Evolutionary conservation across 2,113 vertebrate species (phyloP), one percentile per base, ranked within the genome.

Genomic region (Fulica atra): DNA sequence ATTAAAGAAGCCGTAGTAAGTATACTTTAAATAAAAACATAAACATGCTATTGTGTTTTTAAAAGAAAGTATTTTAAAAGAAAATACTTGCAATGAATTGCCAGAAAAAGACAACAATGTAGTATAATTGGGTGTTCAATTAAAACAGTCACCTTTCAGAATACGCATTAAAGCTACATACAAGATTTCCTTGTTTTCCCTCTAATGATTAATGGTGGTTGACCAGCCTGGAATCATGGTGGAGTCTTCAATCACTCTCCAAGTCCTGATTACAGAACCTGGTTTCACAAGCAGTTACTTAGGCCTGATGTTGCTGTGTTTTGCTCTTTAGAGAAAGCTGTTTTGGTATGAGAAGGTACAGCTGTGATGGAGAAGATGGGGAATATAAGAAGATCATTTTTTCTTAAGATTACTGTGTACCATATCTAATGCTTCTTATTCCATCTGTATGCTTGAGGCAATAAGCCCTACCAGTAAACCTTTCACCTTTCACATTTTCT

Each of bases 401-500:
- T 92, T 33, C 48, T 82, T 56, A 71, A 79, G 65, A 95, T 90
- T 94, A 94, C 79, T 88, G 14, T 69, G 26, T 92, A 79, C 66
- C 64, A 21, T 38, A 89, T 65, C 53, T 77, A 82, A 95, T 78
- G 46, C 71, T 74, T 76, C 61, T 80, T 81, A 88, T 71, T 93
- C 94, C 74, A 46, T 81, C 88, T 72, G 95, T 80, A 64, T 79
- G 88, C 93, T 97, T 68, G 60, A 96, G 92, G 92, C 88, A 96
- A 77, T 83, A 94, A 95, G 78, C 70, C 90, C 83, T 87, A 92
- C 80, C 76, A 92, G 71, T 93, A 96, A 95, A 97, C 89, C 88
- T 96, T 96, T 96, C 85, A 90, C 95, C 95, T 95, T 81, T 97
- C 95, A 85, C 87, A 96, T 97, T 96, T 97, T 95, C 92, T 95